Evolutionary conservation across 2,113 vertebrate species (phyloP).

Genomic region (Elephas maximus): DNA sequence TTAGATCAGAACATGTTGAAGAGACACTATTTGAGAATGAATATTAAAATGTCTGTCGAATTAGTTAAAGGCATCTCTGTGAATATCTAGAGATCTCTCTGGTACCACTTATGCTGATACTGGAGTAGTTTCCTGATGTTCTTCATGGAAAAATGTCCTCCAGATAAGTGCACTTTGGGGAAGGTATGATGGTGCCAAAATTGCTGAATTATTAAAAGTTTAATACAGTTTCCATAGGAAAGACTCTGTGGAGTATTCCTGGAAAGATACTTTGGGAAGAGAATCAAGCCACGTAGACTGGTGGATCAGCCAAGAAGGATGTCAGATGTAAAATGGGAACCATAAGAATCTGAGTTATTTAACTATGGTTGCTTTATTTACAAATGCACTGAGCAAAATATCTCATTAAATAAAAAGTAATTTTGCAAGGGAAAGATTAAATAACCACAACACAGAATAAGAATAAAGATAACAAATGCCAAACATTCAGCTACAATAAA

Average conservation of each 20-base stretch:
- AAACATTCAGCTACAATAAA: conserved; percentile 68
- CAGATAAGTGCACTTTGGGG: conserved; percentile 30
- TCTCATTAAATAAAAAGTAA: conserved; percentile 76
- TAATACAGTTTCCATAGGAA: conserved; percentile 45
- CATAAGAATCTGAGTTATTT: conserved; percentile 3
- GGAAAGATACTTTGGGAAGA: conserved; percentile 46
- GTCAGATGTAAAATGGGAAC: conserved; percentile 63
- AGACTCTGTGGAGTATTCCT: not conserved
- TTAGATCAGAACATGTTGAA: conserved; percentile 23
- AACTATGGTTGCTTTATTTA: conserved; percentile 69
- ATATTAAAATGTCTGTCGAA: not conserved
- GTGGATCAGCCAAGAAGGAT: conserved; percentile 19
- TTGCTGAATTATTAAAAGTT: conserved; percentile 61
- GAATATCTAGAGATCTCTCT: not conserved
- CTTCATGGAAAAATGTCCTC: not conserved
- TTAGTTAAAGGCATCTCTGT: conserved; percentile 6
- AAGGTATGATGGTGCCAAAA: not conserved
- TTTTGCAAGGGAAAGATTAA: conserved; percentile 69
- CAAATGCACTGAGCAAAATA: conserved; percentile 64
- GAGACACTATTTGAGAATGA: not conserved
- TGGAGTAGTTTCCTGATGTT: not conserved
- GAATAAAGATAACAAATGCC: conserved; percentile 72
- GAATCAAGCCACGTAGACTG: conserved; percentile 17
- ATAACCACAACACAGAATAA: conserved; percentile 50
- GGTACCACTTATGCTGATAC: not conserved